Conservation (phyloP, 2,888 invertebrate genomes). For the Drosophila emarginata region DNA sequence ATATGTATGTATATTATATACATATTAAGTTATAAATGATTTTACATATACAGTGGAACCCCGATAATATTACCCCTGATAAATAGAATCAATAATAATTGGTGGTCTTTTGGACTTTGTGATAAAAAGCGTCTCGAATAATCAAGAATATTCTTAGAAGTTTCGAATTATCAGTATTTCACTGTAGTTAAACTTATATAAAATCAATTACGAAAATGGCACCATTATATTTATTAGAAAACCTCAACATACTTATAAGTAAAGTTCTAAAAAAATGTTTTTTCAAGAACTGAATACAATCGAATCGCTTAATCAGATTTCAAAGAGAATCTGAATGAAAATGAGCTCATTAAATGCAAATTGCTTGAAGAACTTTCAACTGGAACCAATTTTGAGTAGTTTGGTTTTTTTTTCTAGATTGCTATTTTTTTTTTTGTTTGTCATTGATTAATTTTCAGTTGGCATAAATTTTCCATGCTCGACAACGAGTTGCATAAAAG, state of each 20-base stretch:
- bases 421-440: background rate
- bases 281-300: slow-evolving; percentile 7
- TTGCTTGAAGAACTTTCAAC: slow-evolving; percentile 12
- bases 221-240: background rate
- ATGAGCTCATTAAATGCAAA: slow-evolving; percentile 15
- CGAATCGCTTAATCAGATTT: slow-evolving; percentile 5
- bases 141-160: no score
- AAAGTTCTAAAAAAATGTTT: background rate
- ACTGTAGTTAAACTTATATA: no score
- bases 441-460: slow-evolving; percentile 11
- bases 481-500: slow-evolving; percentile 58
- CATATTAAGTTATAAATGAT: no score
- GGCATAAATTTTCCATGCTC: slow-evolving; percentile 21
- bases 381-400: slow-evolving; percentile 7
- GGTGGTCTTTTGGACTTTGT: no score
- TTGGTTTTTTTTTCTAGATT: background rate
- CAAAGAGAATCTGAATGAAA: background rate
- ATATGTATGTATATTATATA: no score
- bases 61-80: no score
- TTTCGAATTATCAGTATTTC: no score
- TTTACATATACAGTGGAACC: no score
- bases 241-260: background rate
- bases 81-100: no score
- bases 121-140: no score
- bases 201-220: no score